Evolutionary conservation across 2,888 invertebrate genomes (phyloP).

Genomic region (Acrobasis consociella): DNA sequence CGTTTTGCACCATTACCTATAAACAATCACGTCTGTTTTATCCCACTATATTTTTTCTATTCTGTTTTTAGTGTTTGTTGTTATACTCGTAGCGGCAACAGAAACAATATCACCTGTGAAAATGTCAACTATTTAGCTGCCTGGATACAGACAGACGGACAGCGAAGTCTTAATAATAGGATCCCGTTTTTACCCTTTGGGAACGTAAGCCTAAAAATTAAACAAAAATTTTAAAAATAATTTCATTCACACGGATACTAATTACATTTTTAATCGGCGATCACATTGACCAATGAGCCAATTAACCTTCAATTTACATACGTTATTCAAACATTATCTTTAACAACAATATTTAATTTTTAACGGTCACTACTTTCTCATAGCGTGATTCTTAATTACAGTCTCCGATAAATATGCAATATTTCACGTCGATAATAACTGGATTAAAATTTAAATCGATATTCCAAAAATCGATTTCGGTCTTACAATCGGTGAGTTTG

Average conservation of each 20-base stretch:
- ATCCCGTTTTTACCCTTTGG: too few relatives aligned
- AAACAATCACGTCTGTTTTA: too few relatives aligned
- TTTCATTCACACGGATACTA: conserved; percentile 5
- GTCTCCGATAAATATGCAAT: conserved; percentile 20
- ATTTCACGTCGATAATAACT: conserved; percentile 24
- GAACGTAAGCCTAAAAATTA: too few relatives aligned
- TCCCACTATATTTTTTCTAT: too few relatives aligned
- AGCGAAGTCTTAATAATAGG: too few relatives aligned
- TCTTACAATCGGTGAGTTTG: conserved; percentile 9
- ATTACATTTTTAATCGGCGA: conserved; percentile 10
- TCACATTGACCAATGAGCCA: conserved; percentile 2
- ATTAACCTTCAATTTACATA: conserved; percentile 15
- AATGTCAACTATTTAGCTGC: too few relatives aligned
- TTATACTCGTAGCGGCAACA: too few relatives aligned
- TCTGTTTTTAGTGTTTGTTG: too few relatives aligned
- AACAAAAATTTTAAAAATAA: not conserved
- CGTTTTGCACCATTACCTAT: too few relatives aligned
- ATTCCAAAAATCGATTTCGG: conserved; percentile 22
- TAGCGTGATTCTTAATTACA: conserved; percentile 24
- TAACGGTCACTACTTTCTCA: conserved; percentile 22
- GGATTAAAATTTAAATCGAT: conserved; percentile 25
- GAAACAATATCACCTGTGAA: too few relatives aligned
- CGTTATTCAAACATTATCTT: conserved; percentile 12
- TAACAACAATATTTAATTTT: conserved; percentile 18
- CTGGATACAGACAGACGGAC: too few relatives aligned